These are phyloP conservation scores for Eulemur coronatus DNA, from an alignment of 2,797 vertebrate genomes.

Conservation along the genomic window DNA sequence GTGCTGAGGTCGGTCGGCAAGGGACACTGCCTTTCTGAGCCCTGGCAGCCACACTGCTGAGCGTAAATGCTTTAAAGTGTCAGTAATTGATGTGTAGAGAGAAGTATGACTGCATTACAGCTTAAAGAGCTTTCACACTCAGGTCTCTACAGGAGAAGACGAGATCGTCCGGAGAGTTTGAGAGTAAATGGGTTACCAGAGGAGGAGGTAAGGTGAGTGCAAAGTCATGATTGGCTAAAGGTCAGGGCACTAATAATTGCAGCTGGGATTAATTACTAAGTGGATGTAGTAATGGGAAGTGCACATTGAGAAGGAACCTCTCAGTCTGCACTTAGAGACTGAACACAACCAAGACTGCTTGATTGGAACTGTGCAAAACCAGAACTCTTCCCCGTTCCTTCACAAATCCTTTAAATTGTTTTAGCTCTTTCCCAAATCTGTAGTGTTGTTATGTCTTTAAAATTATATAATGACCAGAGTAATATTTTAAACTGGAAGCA, in stretches of 20 bases:
- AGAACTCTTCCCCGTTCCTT: not conserved
- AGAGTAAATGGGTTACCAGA: constrained; percentile 82
- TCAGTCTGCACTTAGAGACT: not conserved
- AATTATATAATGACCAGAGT: not conserved
- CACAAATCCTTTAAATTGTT: not conserved
- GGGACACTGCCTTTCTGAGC: constrained; percentile 70
- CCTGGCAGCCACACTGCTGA: constrained; percentile 70
- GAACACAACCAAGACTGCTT: not conserved
- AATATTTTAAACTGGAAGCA: constrained; percentile 3
- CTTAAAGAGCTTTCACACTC: constrained; percentile 96
- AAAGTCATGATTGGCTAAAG: not conserved
- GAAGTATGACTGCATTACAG: constrained; percentile 91
- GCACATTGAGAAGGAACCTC: not conserved
- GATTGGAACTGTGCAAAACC: not conserved
- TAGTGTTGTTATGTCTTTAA: not conserved
- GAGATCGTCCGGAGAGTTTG: constrained; percentile 89
- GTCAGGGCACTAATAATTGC: not conserved
- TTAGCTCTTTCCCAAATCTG: not conserved
- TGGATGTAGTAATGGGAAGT: not conserved
- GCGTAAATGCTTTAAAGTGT: constrained; percentile 51
- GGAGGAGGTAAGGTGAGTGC: constrained; percentile 90
- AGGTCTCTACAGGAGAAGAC: constrained; percentile 94
- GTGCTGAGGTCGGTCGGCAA: constrained; percentile 72
- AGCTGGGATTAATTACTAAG: not conserved
- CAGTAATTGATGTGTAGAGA: constrained; percentile 61